A percentile compares a stretch with the other conserved stretches of the same genome.
Evolutionary conservation across 1,140 invertebrate species (phyloP).

Genomic region (Vanessa atalanta): DNA sequence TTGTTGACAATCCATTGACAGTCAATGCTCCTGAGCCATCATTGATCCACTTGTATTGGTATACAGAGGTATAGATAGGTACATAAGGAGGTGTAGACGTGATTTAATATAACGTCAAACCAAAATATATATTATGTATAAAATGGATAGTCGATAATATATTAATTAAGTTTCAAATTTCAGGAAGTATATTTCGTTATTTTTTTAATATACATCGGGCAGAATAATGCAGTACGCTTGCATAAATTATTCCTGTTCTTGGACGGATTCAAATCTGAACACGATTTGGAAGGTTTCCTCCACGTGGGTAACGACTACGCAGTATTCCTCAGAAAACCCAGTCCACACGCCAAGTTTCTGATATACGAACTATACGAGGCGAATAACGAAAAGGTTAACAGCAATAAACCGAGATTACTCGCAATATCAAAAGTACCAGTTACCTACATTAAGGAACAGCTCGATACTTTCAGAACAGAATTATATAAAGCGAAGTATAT

Average conservation of each 20-base stretch:
- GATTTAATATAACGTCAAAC: background rate
- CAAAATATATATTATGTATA: background rate
- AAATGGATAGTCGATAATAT: too few relatives aligned
- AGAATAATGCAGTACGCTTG: constrained; percentile 51
- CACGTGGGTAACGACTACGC: constrained; percentile 68
- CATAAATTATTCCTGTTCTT: constrained; percentile 66
- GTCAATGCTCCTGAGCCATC: too few relatives aligned
- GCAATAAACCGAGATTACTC: constrained; percentile 53
- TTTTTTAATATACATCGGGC: constrained; percentile 23
- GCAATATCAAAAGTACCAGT: constrained; percentile 67
- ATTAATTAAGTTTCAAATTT: constrained; percentile 17
- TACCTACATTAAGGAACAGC: constrained; percentile 62
- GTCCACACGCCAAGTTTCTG: constrained; percentile 61
- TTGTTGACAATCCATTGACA: too few relatives aligned
- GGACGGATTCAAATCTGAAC: constrained; percentile 62
- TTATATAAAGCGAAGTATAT: constrained; percentile 64
- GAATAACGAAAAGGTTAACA: constrained; percentile 47
- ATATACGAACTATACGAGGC: constrained; percentile 68
- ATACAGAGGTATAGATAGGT: background rate
- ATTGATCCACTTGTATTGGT: background rate
- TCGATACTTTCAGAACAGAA: constrained; percentile 58
- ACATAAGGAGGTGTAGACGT: background rate
- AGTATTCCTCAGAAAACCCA: constrained; percentile 58
- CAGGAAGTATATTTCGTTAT: constrained; percentile 39
- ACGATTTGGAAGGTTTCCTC: constrained; percentile 58